Base-by-base conservation (phyloP, 2,797 vertebrate genomes). In the Falco naumanni region DNA sequence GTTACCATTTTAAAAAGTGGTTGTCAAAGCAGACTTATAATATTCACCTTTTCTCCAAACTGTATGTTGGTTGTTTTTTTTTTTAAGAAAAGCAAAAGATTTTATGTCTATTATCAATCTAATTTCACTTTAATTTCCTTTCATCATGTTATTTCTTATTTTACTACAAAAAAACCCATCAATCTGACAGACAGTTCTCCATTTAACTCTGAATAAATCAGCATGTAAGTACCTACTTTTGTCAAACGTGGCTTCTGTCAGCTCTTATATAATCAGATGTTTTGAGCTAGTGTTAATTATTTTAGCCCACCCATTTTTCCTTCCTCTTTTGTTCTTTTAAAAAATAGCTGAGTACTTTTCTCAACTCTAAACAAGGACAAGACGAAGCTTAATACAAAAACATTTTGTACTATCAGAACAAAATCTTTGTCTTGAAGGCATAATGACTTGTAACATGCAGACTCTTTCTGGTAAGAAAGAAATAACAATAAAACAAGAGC, bases 71-170 rank as follows among this genome's bases (percentile, higher is more conserved):
- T 7, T 31, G 51, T 45, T 14, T 45, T 48, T 34, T 34, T 3
- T 28, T 15, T 51, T 33, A 29, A 57, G 13, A 59, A 25, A 87
- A 80, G 16, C 12, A 77, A 57, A 74, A 65, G 16, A 26, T 78
- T 69, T 80, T 1, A 5, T 68, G 7, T 24, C 64, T 84, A 31
- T 89, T 90, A 50, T 68, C 21, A 74, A 77, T 41, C 9, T 90
- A 82, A 70, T 87, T 90, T 93, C 31, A 77, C 10, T 85, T 91
- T 65, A 47, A 71, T 95, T 94, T 92, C 84, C 25, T 88, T 70
- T 76, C 45, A 81, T 81, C 6, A 1, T 15, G 5, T 26, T 90
- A 18, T 76, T 84, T 75, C 84, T 84, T 66, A 71, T 84, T 84
- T 77, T 24, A 16, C 29, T n/a, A 20, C 13, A 70, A 28, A 76